A percentile compares a stretch with the other conserved stretches of the same genome.
phyloP scores from a whole-genome alignment of 35 echinoderm and acorn worm species.

The Stichopus chloronotus region DNA sequence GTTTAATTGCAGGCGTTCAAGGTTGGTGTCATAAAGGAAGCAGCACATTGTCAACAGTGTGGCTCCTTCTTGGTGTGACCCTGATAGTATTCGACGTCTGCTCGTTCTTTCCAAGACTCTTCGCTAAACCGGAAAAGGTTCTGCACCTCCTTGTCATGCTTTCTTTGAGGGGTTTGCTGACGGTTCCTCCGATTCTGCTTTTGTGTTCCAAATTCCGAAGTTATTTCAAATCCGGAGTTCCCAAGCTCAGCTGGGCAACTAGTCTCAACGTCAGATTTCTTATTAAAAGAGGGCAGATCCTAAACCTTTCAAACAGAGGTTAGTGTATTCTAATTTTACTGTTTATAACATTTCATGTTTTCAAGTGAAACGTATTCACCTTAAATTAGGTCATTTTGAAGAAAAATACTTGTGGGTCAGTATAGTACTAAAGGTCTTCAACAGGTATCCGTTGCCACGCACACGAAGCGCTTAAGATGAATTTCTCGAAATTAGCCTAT shows the following conservation, averaged over 20 bases:
- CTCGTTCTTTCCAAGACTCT: not conserved
- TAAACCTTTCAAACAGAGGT: not conserved
- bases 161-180: not conserved
- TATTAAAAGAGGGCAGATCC: not conserved
- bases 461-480: too few species aligned
- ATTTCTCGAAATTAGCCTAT: too few species aligned
- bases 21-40: conserved; percentile 2
- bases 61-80: not conserved
- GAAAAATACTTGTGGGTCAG: too few species aligned
- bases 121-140: not conserved
- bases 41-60: not conserved
- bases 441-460: too few species aligned
- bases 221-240: not conserved
- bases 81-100: not conserved
- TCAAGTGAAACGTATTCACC: too few species aligned
- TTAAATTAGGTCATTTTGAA: too few species aligned
- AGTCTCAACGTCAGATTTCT: not conserved
- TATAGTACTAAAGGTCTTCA: too few species aligned
- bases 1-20: not conserved
- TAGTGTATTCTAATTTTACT: not conserved
- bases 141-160: not conserved
- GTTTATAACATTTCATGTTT: too few species aligned
- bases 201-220: not conserved
- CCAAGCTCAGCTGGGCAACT: not conserved
- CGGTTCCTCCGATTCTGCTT: not conserved